Evolutionary conservation across 2,888 invertebrate species (phyloP).

Genomic region (Eilema sororculum): DNA sequence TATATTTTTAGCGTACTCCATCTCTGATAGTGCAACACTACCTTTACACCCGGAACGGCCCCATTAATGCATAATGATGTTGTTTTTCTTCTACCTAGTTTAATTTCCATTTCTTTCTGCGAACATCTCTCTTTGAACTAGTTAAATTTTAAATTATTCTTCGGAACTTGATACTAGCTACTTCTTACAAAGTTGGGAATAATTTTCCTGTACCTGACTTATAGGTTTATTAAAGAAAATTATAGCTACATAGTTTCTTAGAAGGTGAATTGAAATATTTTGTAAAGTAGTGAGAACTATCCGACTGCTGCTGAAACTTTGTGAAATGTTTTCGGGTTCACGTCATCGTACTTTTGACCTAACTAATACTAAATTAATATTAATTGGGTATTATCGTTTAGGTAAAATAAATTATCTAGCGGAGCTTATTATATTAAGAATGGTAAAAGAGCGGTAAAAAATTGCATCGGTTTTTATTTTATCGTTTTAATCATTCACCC

Average conservation of each 20-base stretch:
- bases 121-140: slow-evolving; percentile 42
- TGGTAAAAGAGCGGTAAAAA: too few relatives aligned
- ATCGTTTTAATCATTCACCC: too few relatives aligned
- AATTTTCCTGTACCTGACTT: slow-evolving; percentile 37
- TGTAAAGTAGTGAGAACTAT: background rate
- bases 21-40: slow-evolving; percentile 18
- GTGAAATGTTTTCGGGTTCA: background rate
- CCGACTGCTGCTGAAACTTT: too few relatives aligned
- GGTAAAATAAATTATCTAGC: too few relatives aligned
- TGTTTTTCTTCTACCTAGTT: slow-evolving; percentile 62
- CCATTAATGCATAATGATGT: slow-evolving; percentile 62
- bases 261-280: slow-evolving; percentile 10
- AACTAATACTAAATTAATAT: too few relatives aligned
- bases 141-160: slow-evolving; percentile 55
- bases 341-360: too few relatives aligned
- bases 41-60: slow-evolving; percentile 40
- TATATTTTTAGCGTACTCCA: too few relatives aligned
- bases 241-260: slow-evolving; percentile 25
- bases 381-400: too few relatives aligned
- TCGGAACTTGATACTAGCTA: slow-evolving; percentile 41
- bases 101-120: slow-evolving; percentile 52
- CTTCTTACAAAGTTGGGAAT: slow-evolving; percentile 43
- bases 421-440: too few relatives aligned
- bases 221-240: slow-evolving; percentile 42
- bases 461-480: too few relatives aligned